Conservation (phyloP, 2,113 vertebrate genomes). For the Periophthalmodon schlosseri region DNA sequence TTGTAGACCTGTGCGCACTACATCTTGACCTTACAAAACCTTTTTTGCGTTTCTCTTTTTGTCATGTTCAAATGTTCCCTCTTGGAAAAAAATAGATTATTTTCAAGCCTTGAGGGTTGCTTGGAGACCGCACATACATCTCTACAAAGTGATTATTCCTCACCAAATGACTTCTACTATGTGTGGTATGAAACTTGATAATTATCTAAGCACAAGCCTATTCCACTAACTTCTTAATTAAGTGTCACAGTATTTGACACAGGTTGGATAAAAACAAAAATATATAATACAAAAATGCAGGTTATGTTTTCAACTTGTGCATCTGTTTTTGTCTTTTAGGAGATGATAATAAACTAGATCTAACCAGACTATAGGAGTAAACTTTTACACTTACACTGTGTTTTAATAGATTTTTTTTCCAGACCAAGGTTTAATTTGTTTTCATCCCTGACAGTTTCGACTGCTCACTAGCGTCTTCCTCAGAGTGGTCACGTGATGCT, state of each 20-base stretch:
- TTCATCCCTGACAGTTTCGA: no score
- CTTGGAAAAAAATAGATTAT: constrained; percentile 1
- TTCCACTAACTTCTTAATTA: constrained; percentile 54
- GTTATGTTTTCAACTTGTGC: constrained; percentile 32
- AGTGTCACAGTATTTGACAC: no score
- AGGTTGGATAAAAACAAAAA: no score
- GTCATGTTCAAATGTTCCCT: constrained; percentile 16
- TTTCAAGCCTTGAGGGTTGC: constrained; percentile 50
- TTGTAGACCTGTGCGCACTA: background rate
- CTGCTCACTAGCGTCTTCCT: no score
- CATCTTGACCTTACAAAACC: constrained; percentile 42
- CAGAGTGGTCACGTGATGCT: no score
- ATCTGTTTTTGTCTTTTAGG: background rate
- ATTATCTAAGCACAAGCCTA: constrained; percentile 48
- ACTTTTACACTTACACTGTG: no score
- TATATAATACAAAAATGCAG: constrained; percentile 33
- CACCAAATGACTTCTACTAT: constrained; percentile 57
- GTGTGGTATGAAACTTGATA: constrained; percentile 48
- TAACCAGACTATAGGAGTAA: no score
- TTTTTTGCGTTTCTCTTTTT: constrained; percentile 29
- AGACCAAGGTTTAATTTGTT: no score
- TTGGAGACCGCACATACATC: constrained; percentile 65
- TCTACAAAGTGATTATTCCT: constrained; percentile 64
- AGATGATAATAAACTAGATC: no score
- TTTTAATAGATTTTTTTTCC: no score